phyloP scores from a whole-genome alignment of 2,797 vertebrate species.

The Oreochromis grahami region DNA sequence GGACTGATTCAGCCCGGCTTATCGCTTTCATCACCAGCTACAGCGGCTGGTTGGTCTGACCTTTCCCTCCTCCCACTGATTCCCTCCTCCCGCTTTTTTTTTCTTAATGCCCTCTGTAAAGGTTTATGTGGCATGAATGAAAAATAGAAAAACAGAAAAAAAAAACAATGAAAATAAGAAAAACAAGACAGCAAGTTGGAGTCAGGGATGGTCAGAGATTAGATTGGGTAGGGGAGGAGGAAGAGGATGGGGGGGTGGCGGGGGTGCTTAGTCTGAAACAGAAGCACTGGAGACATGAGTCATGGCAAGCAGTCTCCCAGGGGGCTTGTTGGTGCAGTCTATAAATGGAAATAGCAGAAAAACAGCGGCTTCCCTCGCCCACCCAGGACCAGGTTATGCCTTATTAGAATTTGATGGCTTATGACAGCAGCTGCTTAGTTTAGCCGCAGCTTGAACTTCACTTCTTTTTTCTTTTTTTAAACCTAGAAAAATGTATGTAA shows the following conservation, averaged over 20 bases:
- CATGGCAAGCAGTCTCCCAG: constrained; percentile 68
- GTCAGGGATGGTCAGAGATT: constrained; percentile 21
- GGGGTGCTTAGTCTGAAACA: constrained; percentile 57
- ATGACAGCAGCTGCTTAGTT: constrained; percentile 69
- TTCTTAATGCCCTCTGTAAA: background rate
- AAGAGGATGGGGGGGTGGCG: background rate
- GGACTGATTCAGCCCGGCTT: constrained; percentile 56
- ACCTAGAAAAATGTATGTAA: constrained; percentile 39
- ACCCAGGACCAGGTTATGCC: constrained; percentile 73
- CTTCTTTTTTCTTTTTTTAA: constrained; percentile 4
- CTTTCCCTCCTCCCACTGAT: constrained; percentile 31
- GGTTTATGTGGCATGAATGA: constrained; percentile 40
- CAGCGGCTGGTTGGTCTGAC: constrained; percentile 17
- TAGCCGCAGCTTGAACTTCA: constrained; percentile 50
- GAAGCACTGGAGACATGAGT: constrained; percentile 75
- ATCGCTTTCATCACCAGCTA: constrained; percentile 64
- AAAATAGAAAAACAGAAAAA: background rate
- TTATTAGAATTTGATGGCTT: constrained; percentile 75
- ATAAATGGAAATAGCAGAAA: constrained; percentile 78
- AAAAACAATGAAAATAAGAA: background rate
- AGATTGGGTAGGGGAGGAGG: background rate
- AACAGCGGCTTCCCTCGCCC: constrained; percentile 76
- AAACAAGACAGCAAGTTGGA: background rate
- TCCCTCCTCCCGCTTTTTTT: background rate
- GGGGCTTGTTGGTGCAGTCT: constrained; percentile 72